Evolutionary conservation across 2,113 vertebrate genomes (phyloP).

Genomic region (Tauraco erythrolophus): DNA sequence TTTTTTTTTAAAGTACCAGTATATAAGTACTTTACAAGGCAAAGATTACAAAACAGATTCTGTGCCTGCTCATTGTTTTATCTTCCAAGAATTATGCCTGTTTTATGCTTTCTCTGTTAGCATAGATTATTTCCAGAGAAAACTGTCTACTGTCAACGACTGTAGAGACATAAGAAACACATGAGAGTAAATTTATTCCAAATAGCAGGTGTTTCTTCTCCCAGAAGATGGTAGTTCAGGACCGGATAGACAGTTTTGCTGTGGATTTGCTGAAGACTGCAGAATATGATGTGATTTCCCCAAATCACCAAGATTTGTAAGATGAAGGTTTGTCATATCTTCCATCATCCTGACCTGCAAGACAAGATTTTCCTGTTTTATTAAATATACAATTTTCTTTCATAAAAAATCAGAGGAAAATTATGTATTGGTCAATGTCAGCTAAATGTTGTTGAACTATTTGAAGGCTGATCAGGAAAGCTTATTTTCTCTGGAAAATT

Average conservation of each 20-base stretch:
- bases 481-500: neutral
- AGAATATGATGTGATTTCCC: neutral
- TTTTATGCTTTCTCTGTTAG: neutral
- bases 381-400: neutral
- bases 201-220: neutral
- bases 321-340: neutral
- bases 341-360: neutral
- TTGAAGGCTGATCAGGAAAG: neutral
- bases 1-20: neutral
- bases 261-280: neutral
- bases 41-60: neutral
- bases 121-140: neutral
- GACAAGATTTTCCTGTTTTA: neutral
- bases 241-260: neutral
- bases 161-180: neutral
- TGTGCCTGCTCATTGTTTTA: neutral
- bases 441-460: neutral
- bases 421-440: neutral
- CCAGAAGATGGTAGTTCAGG: neutral
- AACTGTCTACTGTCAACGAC: neutral
- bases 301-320: neutral
- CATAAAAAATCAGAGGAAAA: neutral
- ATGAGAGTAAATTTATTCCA: neutral
- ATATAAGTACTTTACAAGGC: neutral
- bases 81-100: neutral